phyloP scores from a whole-genome alignment of 2,797 vertebrate species.

The Eospalax fontanierii region DNA sequence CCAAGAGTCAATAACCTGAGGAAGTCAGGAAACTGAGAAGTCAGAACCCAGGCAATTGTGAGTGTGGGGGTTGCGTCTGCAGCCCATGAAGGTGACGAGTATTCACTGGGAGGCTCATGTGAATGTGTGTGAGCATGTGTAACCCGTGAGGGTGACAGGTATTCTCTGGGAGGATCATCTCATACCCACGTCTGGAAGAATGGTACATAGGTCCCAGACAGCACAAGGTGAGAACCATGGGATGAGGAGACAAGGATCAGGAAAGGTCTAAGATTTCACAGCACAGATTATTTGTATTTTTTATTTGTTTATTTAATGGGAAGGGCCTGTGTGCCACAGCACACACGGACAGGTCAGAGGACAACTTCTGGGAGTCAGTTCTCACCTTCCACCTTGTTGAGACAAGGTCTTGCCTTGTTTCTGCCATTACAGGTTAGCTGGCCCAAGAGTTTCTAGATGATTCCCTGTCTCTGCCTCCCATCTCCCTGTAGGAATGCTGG shows the following conservation, averaged over 20 bases:
- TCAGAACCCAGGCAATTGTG: not conserved
- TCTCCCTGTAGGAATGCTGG: not conserved
- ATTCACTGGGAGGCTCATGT: accelerated
- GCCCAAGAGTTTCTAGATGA: not conserved
- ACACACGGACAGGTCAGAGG: not conserved
- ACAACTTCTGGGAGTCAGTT: not conserved
- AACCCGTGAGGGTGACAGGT: not conserved
- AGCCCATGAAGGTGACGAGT: not conserved
- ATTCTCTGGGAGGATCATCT: not conserved
- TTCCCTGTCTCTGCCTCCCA: not conserved
- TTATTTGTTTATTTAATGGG: not conserved
- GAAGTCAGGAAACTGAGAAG: no score
- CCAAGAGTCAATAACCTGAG: not conserved
- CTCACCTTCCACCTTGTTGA: not conserved
- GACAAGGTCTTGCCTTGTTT: not conserved
- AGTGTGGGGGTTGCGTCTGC: not conserved
- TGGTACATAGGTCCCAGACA: not conserved
- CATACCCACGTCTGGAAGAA: not conserved
- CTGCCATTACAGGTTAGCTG: accelerated
- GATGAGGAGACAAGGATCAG: not conserved
- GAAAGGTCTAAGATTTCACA: not conserved
- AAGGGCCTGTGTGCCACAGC: no score
- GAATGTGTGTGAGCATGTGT: not conserved
- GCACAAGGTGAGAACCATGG: not conserved
- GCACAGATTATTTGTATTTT: not conserved